A percentile compares a stretch with the other conserved stretches of the same genome.
phyloP scores from a whole-genome alignment of 2,113 vertebrate species.

The Oreotragus oreotragus region DNA sequence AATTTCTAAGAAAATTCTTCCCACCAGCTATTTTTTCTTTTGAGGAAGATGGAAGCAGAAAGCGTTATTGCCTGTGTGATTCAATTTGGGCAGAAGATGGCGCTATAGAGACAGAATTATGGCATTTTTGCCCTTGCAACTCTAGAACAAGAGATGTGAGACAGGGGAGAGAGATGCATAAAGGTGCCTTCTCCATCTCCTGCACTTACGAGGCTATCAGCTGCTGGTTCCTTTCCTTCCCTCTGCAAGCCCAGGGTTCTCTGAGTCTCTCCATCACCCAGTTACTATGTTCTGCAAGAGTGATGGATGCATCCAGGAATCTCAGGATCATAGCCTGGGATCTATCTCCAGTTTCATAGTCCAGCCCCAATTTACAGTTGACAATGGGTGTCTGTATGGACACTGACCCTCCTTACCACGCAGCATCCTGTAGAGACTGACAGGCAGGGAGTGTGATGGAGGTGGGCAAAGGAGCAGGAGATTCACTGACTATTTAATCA shows the following conservation, averaged over 20 bases:
- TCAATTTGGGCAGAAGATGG: conserved; percentile 33
- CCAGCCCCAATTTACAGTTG: not conserved
- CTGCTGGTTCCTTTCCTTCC: not conserved
- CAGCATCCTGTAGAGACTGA: not conserved
- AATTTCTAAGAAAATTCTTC: not conserved
- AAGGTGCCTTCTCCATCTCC: not conserved
- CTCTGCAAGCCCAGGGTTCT: not conserved
- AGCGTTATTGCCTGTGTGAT: not conserved
- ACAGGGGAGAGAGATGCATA: accelerated
- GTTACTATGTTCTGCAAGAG: not conserved
- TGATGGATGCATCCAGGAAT: not conserved
- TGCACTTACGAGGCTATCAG: not conserved
- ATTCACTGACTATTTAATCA: not conserved
- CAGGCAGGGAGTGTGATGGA: not conserved
- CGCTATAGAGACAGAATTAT: not conserved
- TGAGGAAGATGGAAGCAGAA: not conserved
- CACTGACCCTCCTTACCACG: not conserved
- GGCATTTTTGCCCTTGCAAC: not conserved
- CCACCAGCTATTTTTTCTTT: not conserved
- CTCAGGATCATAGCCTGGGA: not conserved
- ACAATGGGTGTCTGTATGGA: not conserved
- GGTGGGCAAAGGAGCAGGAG: not conserved
- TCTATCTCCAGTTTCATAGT: not conserved
- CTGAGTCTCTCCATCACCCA: not conserved
- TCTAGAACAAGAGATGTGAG: not conserved